These are phyloP conservation scores for Parotocinclus haroldoi DNA, from an alignment of 2,797 vertebrate genomes.

Conservation along the genomic window DNA sequence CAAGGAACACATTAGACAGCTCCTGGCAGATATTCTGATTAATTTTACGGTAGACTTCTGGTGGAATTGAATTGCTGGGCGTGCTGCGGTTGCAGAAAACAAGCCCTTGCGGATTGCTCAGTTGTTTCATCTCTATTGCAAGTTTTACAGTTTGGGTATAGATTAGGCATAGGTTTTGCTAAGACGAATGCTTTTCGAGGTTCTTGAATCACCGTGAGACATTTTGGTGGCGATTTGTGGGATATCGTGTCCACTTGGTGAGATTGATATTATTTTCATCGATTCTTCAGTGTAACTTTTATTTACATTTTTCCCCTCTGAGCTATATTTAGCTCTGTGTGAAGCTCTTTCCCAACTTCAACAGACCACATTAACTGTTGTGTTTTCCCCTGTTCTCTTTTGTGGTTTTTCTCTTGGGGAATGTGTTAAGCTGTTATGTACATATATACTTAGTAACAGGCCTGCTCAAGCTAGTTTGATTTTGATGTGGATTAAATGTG, in stretches of 20 bases:
- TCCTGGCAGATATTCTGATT: conserved; percentile 51
- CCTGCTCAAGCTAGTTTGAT: conserved; percentile 27
- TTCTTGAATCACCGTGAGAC: conserved; percentile 28
- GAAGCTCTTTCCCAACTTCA: conserved; percentile 16
- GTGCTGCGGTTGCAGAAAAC: conserved; percentile 45
- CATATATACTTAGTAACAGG: conserved; percentile 38
- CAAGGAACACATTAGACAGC: conserved; percentile 44
- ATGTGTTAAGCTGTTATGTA: conserved; percentile 30
- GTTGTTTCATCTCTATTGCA: conserved; percentile 36
- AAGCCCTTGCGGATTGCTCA: conserved; percentile 28
- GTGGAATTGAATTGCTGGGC: conserved; percentile 50
- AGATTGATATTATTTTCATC: conserved; percentile 47
- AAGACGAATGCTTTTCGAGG: conserved; percentile 39
- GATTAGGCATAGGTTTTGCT: conserved; percentile 9
- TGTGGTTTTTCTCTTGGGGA: conserved; percentile 31
- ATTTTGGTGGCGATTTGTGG: conserved; percentile 40
- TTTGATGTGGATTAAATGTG: conserved; percentile 40
- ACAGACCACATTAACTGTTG: conserved; percentile 22
- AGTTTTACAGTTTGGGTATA: conserved; percentile 31
- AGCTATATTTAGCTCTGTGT: conserved; percentile 43
- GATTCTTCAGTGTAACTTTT: conserved; percentile 42
- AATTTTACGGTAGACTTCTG: conserved; percentile 48
- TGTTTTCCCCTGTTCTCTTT: conserved; percentile 23
- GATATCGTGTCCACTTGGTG: conserved; percentile 40
- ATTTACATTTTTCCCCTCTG: conserved; percentile 49